phyloP scores from a whole-genome alignment of 2,888 invertebrate genomes.

The Lumbricus terrestris region DNA sequence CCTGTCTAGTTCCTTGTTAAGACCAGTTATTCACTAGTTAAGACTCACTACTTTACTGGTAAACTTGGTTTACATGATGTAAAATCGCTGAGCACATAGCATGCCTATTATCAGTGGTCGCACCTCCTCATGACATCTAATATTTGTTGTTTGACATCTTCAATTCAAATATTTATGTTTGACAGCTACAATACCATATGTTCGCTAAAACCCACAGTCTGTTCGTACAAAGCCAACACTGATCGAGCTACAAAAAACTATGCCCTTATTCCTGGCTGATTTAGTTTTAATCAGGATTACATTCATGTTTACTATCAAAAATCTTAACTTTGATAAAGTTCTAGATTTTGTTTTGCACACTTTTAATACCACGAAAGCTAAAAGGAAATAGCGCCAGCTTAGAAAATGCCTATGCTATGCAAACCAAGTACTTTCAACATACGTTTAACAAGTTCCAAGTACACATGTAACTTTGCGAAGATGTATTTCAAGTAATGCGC shows the following conservation, averaged over 20 bases:
- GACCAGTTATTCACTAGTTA: too few species aligned
- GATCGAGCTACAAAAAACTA: too few species aligned
- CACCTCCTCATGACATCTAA: not conserved
- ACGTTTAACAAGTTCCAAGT: too few species aligned
- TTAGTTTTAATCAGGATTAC: not conserved
- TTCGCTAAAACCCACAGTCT: not conserved
- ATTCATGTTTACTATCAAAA: not conserved
- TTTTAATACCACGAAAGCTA: not conserved
- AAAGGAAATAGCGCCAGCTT: not conserved
- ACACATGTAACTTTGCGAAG: too few species aligned
- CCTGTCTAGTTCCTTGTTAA: not conserved
- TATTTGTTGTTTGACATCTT: not conserved
- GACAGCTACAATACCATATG: not conserved
- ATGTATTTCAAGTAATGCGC: too few species aligned
- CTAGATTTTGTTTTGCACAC: not conserved
- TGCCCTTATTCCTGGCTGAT: not conserved
- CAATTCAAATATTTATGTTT: not conserved
- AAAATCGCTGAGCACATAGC: not conserved
- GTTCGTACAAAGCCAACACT: not conserved
- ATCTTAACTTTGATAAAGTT: not conserved
- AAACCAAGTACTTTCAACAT: too few species aligned
- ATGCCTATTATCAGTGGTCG: not conserved
- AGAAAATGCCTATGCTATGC: too few species aligned
- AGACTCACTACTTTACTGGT: not conserved
- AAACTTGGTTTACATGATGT: not conserved